Evolutionary conservation across 1,140 invertebrate genomes (phyloP).

Genomic region (Drosophila jambulina): DNA sequence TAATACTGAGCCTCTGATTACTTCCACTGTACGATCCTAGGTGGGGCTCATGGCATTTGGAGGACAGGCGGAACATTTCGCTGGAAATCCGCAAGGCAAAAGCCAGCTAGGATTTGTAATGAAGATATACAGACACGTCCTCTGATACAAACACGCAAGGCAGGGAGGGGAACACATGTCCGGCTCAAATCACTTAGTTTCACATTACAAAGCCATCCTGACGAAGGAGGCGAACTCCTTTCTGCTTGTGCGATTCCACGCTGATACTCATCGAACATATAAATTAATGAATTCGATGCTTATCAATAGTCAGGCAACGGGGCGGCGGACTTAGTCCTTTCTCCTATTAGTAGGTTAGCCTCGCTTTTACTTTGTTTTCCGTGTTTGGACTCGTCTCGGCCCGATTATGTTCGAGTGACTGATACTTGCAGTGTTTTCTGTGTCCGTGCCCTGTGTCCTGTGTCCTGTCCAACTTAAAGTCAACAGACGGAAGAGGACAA

Average conservation of each 20-base stretch:
- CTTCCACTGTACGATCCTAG: constrained; percentile 36
- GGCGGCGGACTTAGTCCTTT: constrained; percentile 33
- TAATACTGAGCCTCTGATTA: background rate
- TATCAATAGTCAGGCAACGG: constrained; percentile 67
- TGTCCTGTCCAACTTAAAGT: constrained; percentile 67
- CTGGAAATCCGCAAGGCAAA: constrained; percentile 71
- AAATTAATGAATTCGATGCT: constrained; percentile 84
- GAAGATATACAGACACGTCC: constrained; percentile 71
- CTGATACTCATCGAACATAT: constrained; percentile 76
- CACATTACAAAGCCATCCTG: constrained; percentile 78
- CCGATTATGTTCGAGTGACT: constrained; percentile 81
- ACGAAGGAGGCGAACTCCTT: constrained; percentile 64
- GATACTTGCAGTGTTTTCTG: constrained; percentile 34
- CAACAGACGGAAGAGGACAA: constrained; percentile 43
- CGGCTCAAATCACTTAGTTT: constrained; percentile 78
- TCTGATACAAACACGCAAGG: constrained; percentile 42
- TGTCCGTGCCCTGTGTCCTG: constrained; percentile 25
- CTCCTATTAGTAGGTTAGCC: constrained; percentile 76
- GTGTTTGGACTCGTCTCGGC: constrained; percentile 48
- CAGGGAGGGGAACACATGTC: constrained; percentile 29
- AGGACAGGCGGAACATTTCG: constrained; percentile 53
- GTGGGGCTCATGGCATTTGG: constrained; percentile 29
- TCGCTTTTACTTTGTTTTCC: constrained; percentile 43
- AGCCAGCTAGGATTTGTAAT: constrained; percentile 75
- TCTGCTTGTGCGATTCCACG: constrained; percentile 50